These are phyloP conservation scores for Xanthorhoe spadicearia DNA, from an alignment of 2,888 invertebrate species.

Conservation along the genomic window DNA sequence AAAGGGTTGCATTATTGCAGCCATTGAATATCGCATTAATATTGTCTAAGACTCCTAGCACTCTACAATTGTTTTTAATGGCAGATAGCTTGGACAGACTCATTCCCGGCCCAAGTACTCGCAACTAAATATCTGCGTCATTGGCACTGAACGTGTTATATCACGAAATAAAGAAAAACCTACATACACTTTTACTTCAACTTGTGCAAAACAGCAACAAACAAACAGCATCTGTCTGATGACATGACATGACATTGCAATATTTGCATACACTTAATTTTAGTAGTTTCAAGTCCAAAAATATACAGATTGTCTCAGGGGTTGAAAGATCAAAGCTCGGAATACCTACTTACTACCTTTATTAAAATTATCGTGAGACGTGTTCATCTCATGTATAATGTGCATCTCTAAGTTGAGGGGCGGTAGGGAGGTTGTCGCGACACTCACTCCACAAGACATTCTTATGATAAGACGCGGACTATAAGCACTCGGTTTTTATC, in stretches of 20 bases:
- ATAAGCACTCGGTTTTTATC: constrained; percentile 16
- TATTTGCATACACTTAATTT: too few relatives aligned
- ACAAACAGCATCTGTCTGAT: too few relatives aligned
- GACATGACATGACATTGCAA: too few relatives aligned
- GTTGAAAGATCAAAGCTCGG: constrained; percentile 23
- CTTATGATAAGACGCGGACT: constrained; percentile 58
- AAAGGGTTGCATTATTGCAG: constrained; percentile 14
- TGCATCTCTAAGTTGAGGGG: constrained; percentile 73
- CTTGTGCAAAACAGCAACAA: too few relatives aligned
- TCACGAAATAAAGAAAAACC: too few relatives aligned
- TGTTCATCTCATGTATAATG: constrained; percentile 78
- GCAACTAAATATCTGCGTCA: background rate
- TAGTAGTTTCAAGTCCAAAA: too few relatives aligned
- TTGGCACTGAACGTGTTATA: too few relatives aligned
- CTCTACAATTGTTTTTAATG: too few relatives aligned
- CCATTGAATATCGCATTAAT: background rate
- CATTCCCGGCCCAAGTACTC: too few relatives aligned
- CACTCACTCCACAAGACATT: constrained; percentile 61
- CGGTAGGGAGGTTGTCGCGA: constrained; percentile 47
- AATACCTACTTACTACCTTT: constrained; percentile 56
- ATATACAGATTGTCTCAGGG: background rate
- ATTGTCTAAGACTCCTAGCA: too few relatives aligned
- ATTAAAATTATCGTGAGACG: constrained; percentile 77
- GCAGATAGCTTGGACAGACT: too few relatives aligned
- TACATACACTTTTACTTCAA: too few relatives aligned